A percentile compares a stretch with the other conserved stretches of the same genome.
Conservation (phyloP, 2,797 vertebrate species). For the Bovichtus diacanthus region DNA sequence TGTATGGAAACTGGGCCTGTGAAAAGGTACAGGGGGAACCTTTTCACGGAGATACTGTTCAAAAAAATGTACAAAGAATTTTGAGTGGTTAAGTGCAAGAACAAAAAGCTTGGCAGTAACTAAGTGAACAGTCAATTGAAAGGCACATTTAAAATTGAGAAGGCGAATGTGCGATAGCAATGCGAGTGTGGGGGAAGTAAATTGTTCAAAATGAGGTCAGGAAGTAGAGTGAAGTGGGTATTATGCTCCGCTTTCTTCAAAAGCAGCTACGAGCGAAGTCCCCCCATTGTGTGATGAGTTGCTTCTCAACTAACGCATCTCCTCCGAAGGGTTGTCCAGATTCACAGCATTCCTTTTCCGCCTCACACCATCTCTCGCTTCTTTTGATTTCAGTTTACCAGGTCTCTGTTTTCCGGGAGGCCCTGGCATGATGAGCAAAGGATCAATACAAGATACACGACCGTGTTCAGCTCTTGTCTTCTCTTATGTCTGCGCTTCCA, state of each 20-base stretch:
- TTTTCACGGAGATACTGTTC: too few relatives aligned
- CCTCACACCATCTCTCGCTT: not conserved
- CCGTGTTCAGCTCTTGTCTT: not conserved
- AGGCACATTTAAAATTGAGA: not conserved
- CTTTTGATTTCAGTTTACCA: constrained; percentile 9
- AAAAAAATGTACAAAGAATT: not conserved
- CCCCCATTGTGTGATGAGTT: not conserved
- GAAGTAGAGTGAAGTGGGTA: not conserved
- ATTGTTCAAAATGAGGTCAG: not conserved
- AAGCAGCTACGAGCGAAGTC: not conserved
- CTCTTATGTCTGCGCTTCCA: constrained; percentile 13
- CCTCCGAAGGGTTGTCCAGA: not conserved
- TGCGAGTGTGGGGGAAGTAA: not conserved
- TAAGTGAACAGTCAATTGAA: not conserved
- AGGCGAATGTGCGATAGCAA: not conserved
- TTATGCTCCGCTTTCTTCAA: not conserved
- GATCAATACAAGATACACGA: constrained; percentile 31
- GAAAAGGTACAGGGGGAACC: too few relatives aligned
- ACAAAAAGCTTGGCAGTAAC: not conserved
- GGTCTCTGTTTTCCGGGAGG: constrained; percentile 3
- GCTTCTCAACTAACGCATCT: not conserved
- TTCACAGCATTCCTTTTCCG: constrained; percentile 11
- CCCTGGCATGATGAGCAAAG: not conserved
- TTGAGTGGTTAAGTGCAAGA: not conserved
- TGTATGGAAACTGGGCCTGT: too few relatives aligned